These are phyloP conservation scores for Pachymerium ferrugineum DNA, from an alignment of 2,888 invertebrate genomes.

Conservation along the genomic window DNA sequence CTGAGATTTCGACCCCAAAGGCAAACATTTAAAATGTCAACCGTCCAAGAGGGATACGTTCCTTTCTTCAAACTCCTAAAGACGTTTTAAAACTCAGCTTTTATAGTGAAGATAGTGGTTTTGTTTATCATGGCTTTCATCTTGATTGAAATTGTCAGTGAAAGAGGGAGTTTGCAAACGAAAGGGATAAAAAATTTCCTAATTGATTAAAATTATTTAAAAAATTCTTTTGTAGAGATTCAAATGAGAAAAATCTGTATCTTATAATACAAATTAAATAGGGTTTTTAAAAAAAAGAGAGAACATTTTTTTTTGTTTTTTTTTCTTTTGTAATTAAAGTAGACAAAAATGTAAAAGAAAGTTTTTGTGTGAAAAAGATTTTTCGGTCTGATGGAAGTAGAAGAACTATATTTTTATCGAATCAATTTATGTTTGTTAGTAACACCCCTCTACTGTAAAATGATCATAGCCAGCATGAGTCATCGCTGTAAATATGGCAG, in stretches of 20 bases:
- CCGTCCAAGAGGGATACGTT: not conserved
- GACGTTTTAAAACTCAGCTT: not conserved
- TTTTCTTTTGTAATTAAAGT: not conserved
- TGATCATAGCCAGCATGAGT: constrained; percentile 18
- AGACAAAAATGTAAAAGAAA: not conserved
- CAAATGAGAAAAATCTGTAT: too few species aligned
- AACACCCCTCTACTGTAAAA: constrained; percentile 1
- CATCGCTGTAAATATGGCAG: constrained; percentile 10
- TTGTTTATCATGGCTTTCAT: not conserved
- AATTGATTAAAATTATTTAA: too few species aligned
- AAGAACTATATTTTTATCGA: not conserved
- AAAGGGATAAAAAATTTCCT: not conserved
- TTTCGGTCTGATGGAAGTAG: not conserved
- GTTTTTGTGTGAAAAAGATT: not conserved
- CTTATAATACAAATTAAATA: too few species aligned
- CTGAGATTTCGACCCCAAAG: not conserved
- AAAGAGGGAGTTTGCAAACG: not conserved
- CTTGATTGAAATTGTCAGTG: constrained; percentile 1
- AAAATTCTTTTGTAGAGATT: too few species aligned
- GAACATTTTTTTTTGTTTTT: not conserved
- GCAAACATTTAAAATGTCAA: not conserved
- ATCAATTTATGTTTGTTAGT: not conserved
- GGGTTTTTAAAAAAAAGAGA: too few species aligned
- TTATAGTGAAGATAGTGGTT: not conserved
- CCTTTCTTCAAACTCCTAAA: not conserved